Conservation (phyloP, 2,888 invertebrate genomes). For the Drosophila robusta region DNA sequence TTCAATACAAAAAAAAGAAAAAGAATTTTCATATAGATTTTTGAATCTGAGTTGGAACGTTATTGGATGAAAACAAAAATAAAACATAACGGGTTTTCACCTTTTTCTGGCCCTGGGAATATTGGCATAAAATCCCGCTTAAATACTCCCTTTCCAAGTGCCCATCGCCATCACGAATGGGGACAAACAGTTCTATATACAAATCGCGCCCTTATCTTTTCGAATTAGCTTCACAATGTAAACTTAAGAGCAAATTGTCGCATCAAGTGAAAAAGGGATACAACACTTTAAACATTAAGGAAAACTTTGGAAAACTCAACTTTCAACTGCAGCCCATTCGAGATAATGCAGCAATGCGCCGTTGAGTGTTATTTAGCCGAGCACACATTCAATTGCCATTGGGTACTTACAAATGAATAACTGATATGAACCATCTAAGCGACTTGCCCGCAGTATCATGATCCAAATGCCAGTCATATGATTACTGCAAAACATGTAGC, state of each 20-base stretch:
- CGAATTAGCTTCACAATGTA: not conserved
- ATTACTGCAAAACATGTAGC: conserved; percentile 59
- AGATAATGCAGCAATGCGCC: conserved; percentile 6
- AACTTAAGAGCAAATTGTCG: not conserved
- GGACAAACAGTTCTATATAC: not conserved
- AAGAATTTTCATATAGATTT: no score
- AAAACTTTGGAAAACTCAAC: not conserved
- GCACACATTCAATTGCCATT: conserved; percentile 23
- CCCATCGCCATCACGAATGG: no score
- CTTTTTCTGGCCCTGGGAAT: no score
- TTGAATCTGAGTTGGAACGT: no score
- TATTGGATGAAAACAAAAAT: no score
- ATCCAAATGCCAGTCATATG: conserved; percentile 59
- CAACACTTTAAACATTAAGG: conserved; percentile 6
- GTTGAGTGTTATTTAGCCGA: conserved; percentile 7
- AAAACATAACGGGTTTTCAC: no score
- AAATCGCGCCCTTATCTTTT: not conserved
- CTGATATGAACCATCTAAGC: conserved; percentile 22
- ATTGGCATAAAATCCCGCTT: no score
- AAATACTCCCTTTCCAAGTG: no score
- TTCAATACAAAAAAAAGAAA: no score
- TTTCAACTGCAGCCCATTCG: not conserved
- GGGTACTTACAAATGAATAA: conserved; percentile 26
- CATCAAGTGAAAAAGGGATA: not conserved
- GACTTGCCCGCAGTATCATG: conserved; percentile 34